phyloP scores from a whole-genome alignment of 1,140 invertebrate species.

The Dendrolimus kikuchii region DNA sequence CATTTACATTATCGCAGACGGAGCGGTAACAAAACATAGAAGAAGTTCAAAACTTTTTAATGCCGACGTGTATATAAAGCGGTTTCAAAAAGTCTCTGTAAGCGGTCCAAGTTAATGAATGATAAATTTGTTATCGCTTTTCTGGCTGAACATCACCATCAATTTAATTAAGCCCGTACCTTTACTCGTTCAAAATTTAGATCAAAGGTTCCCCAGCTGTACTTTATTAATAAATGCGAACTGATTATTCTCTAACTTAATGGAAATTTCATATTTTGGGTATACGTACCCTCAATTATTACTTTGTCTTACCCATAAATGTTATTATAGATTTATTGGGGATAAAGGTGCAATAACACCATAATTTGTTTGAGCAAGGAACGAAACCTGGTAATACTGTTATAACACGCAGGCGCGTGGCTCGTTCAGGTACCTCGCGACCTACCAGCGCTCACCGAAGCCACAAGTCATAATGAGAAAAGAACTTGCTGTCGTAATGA shows the following conservation, averaged over 20 bases:
- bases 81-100: slow-evolving; percentile 12
- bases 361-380: too few species aligned
- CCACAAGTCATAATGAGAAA: too few species aligned
- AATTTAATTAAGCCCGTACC: slow-evolving; percentile 23
- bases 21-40: too few species aligned
- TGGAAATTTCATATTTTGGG: too few species aligned
- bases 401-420: slow-evolving; percentile 36
- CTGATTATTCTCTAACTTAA: too few species aligned
- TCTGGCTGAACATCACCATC: slow-evolving; percentile 21
- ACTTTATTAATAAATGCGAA: slow-evolving; percentile 5
- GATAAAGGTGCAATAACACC: too few species aligned
- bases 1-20: too few species aligned
- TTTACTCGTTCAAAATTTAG: slow-evolving; percentile 17
- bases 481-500: too few species aligned
- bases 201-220: slow-evolving; percentile 11
- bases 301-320: too few species aligned
- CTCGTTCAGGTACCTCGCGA: slow-evolving; percentile 17
- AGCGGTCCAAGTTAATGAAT: slow-evolving; percentile 23
- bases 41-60: neutral
- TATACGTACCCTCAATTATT: too few species aligned
- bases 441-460: slow-evolving; percentile 3
- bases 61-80: slow-evolving; percentile 7
- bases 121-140: slow-evolving; percentile 22
- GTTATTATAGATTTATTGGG: too few species aligned
- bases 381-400: too few species aligned